Base-by-base conservation (phyloP, 2,888 invertebrate genomes). In the Melolontha melolontha region DNA sequence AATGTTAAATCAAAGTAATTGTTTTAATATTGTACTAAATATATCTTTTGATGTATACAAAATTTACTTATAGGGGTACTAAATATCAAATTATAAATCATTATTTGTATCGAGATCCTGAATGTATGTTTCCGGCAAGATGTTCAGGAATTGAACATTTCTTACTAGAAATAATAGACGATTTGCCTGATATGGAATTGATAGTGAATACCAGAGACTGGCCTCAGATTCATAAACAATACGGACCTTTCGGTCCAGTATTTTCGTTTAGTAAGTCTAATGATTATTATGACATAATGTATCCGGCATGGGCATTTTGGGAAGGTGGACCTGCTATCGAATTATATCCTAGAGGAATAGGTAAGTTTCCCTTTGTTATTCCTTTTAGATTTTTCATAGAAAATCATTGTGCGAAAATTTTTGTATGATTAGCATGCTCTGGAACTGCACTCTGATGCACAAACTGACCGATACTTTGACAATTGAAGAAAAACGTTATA, bases 231-330 rank as follows among this genome's bases (percentile, higher is more conserved):
- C 89, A 89, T 73, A 86, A 84, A 73, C 84, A 86, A 64, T 90
- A 88, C 85, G 87, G 87, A 0, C 80, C 84, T 6, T 84, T 87
- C 74, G 88, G 90, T 34, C 97, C 98, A 11, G 89, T 98, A n/a
- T 92, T 98, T 80, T 98, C 97, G 1, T 98, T 98, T 81, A 97
- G 97, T 81, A 98, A 97, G 91, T 92, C 93, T 0, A 78, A 81
- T 47, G 91, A 94, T 40, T 94, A 95, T 83, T 87, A 87, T 81
- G 98, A 98, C 80, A 95, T 98, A 70, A 93, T 94, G 90, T 95
- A 94, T 81, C 98, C 98, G 0, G 94, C 97, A 0, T 98, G 98
- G 98, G 92, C 96, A 44, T 98, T 98, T 83, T 97, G 97, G 97
- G 96, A 96, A 84, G 98, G 98, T 27, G 98, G 98, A 0, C 98